Evolutionary conservation across 2,113 vertebrate genomes (phyloP).

Genomic region (cattle (Bos taurus)): ARS-UCD2.0 NC_037330.1:78234001-78234500

Average conservation of each 20-base stretch:
- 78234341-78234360: background rate
- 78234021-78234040: background rate
- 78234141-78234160: background rate
- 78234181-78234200: background rate
- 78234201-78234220: background rate
- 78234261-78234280: background rate
- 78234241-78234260: background rate
- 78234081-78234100: background rate
- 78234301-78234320: background rate
- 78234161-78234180: background rate
- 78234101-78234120: background rate
- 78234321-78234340: background rate
- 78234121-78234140: background rate
- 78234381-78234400: background rate
- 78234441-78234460: background rate
- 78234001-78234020: background rate
- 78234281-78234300: background rate
- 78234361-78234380: background rate
- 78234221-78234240: background rate
- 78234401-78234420: background rate
- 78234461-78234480: background rate
- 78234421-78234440: background rate
- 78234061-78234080: conserved; percentile 60
- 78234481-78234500: background rate
- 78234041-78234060: background rate